phyloP scores from a whole-genome alignment of 2,888 invertebrate genomes.

The Callosobruchus maculatus region DNA sequence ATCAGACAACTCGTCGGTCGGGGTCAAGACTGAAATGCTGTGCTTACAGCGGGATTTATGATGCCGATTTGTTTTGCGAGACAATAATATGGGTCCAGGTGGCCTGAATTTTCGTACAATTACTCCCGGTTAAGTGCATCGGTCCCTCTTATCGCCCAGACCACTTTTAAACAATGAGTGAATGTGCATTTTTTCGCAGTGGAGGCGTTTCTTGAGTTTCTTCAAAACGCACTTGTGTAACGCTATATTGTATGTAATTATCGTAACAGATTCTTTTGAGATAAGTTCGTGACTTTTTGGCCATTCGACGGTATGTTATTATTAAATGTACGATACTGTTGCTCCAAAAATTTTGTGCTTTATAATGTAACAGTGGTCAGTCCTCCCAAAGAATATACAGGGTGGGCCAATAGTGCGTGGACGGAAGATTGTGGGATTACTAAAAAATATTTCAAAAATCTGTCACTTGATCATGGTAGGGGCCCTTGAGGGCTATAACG shows the following conservation, averaged over 20 bases:
- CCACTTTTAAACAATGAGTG: background rate
- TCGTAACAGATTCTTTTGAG: background rate
- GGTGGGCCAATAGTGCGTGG: too few species aligned
- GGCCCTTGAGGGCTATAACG: too few species aligned
- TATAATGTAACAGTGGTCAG: too few species aligned
- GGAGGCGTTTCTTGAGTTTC: background rate
- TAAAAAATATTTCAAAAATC: too few species aligned
- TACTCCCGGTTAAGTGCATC: background rate
- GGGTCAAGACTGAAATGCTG: background rate
- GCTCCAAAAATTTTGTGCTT: too few species aligned
- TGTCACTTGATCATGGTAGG: too few species aligned
- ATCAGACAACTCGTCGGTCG: background rate
- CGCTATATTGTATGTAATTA: background rate
- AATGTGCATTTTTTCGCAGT: background rate
- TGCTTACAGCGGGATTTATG: background rate
- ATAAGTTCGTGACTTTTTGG: background rate
- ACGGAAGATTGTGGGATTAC: too few species aligned
- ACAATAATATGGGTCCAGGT: background rate
- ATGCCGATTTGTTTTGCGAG: background rate
- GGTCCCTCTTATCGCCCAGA: background rate
- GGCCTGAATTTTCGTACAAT: background rate
- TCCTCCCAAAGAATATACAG: too few species aligned
- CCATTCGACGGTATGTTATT: background rate
- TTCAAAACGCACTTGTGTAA: background rate
- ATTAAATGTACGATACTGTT: background rate